Conservation (phyloP, 2,888 invertebrate species). For the Lochmaea capreae region DNA sequence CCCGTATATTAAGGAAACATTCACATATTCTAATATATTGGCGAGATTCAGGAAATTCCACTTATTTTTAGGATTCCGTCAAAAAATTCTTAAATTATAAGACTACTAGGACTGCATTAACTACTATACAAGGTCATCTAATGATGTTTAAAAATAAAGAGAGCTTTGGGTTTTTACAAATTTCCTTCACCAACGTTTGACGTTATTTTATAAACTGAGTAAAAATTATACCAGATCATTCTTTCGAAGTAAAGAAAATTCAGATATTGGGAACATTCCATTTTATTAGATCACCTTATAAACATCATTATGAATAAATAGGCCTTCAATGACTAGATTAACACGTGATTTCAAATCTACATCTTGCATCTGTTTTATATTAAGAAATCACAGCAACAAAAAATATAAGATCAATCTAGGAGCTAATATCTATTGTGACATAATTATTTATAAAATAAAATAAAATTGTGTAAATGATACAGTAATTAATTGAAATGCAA, state of each 20-base stretch:
- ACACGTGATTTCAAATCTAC: constrained; percentile 44
- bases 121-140: constrained; percentile 18
- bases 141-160: neutral
- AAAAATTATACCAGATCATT: too few species aligned
- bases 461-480: neutral
- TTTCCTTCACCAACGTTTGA: too few species aligned
- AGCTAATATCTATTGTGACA: constrained; percentile 21
- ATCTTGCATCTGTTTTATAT: constrained; percentile 17
- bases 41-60: constrained; percentile 8
- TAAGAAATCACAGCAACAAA: constrained; percentile 49
- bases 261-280: neutral
- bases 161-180: too few species aligned
- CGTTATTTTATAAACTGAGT: too few species aligned
- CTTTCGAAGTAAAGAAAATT: too few species aligned
- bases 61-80: constrained; percentile 27
- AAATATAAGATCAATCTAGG: constrained; percentile 32
- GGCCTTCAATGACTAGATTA: constrained; percentile 54
- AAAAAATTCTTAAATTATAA: constrained; percentile 27
- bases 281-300: neutral
- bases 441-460: neutral
- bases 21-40: constrained; percentile 8
- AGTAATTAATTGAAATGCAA: neutral
- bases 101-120: constrained; percentile 31
- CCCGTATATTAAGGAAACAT: neutral
- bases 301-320: constrained; percentile 41